These are phyloP conservation scores for Calameuta pallipes DNA, from an alignment of 2,888 invertebrate genomes.

Conservation along the genomic window DNA sequence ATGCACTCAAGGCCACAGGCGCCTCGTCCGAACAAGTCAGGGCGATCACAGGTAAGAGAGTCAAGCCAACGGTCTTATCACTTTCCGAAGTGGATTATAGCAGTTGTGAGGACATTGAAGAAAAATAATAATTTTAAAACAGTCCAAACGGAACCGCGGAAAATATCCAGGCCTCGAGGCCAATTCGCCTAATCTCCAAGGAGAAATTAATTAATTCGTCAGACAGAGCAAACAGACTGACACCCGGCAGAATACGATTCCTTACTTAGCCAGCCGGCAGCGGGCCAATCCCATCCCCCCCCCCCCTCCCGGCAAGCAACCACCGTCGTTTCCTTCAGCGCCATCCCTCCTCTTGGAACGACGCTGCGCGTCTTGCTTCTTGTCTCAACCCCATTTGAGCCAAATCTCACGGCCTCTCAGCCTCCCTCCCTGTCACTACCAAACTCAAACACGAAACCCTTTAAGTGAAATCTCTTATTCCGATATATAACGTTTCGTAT, in stretches of 20 bases:
- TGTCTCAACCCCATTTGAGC: slow-evolving; percentile 20
- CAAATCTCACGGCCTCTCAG: slow-evolving; percentile 29
- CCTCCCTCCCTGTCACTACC: slow-evolving; percentile 63
- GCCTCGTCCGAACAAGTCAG: slow-evolving; percentile 81
- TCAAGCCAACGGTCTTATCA: slow-evolving; percentile 12
- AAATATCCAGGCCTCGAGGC: slow-evolving; percentile 52
- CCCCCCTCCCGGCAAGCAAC: slow-evolving; percentile 14
- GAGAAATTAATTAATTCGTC: slow-evolving; percentile 62
- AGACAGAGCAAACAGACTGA: slow-evolving; percentile 59
- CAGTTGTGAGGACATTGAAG: not conserved
- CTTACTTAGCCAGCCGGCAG: slow-evolving; percentile 53
- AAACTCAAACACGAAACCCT: slow-evolving; percentile 66
- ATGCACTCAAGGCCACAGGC: slow-evolving; percentile 82
- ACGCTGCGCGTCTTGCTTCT: slow-evolving; percentile 10
- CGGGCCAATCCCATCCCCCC: slow-evolving; percentile 33
- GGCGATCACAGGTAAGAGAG: slow-evolving; percentile 80
- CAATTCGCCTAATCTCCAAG: slow-evolving; percentile 50
- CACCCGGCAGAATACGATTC: slow-evolving; percentile 61
- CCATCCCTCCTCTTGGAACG: slow-evolving; percentile 19
- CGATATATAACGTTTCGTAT: slow-evolving; percentile 56
- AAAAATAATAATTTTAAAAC: not conserved
- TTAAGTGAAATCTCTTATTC: slow-evolving; percentile 67
- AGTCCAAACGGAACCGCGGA: slow-evolving; percentile 29
- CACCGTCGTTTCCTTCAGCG: slow-evolving; percentile 21
- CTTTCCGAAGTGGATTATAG: not conserved